Evolutionary conservation across 2,113 vertebrate genomes (phyloP).

Genomic region (Brachypodius melanocephalos): DNA sequence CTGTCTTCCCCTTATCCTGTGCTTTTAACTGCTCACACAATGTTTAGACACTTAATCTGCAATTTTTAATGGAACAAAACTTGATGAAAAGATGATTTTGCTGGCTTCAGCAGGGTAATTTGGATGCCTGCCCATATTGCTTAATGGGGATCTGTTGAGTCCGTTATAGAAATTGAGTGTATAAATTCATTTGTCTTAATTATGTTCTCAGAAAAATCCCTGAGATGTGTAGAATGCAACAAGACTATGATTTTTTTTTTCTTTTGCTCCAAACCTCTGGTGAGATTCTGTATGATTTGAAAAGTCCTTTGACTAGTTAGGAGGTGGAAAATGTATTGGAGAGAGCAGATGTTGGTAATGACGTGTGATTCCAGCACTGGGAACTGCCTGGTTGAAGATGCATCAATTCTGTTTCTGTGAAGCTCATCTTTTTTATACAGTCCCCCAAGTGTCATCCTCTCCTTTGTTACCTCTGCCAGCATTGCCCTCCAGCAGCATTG

Average conservation of each 20-base stretch:
- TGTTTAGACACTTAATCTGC: conserved; percentile 11
- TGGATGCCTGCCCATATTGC: neutral
- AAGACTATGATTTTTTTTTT: neutral
- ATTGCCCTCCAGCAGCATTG: neutral
- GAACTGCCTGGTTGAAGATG: neutral
- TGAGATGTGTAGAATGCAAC: neutral
- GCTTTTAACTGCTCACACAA: neutral
- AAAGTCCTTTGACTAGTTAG: neutral
- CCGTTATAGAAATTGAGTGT: conserved; percentile 27
- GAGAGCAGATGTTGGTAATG: neutral
- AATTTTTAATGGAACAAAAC: conserved; percentile 8
- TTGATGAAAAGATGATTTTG: conserved; percentile 38
- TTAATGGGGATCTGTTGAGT: conserved; percentile 41
- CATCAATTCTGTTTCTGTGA: neutral
- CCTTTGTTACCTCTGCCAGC: neutral
- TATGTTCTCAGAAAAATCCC: conserved; percentile 32
- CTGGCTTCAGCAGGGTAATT: conserved; percentile 26
- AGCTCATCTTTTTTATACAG: fast-evolving
- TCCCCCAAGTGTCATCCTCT: neutral
- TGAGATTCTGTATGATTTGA: neutral
- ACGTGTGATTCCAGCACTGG: neutral
- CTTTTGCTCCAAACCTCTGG: neutral
- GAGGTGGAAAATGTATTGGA: neutral
- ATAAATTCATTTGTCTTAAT: conserved; percentile 56
- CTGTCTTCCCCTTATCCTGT: neutral